Evolutionary conservation across 2,797 vertebrate species (phyloP).

Genomic region (Ctenosaura bakeri): DNA sequence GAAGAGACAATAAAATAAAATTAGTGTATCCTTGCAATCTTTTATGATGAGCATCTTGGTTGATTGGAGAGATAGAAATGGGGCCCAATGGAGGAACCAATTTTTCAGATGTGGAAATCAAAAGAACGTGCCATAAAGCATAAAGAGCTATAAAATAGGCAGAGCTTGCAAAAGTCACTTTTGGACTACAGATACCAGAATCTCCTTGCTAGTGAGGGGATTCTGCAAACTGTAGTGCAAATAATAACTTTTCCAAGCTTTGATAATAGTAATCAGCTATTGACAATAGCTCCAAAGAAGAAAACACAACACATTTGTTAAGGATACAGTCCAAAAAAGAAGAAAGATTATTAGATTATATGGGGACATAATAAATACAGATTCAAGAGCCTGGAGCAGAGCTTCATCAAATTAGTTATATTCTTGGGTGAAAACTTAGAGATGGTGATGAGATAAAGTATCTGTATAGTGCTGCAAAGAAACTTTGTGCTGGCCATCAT

Average conservation of each 20-base stretch:
- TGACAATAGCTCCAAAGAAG: background rate
- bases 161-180: too few species aligned
- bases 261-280: background rate
- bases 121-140: background rate
- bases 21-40: background rate
- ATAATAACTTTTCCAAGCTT: too few species aligned
- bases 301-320: background rate
- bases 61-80: background rate
- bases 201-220: too few species aligned
- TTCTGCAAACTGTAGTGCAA: too few species aligned
- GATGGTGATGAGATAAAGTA: background rate
- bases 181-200: too few species aligned
- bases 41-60: background rate
- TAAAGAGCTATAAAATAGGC: background rate
- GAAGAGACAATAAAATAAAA: background rate
- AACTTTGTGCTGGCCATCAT: background rate
- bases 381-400: background rate
- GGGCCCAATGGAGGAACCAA: background rate
- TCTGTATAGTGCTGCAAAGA: background rate
- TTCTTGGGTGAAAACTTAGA: background rate
- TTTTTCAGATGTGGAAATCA: background rate
- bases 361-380: conserved; percentile 7
- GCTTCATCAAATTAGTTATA: conserved; percentile 14
- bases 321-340: background rate
- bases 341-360: conserved; percentile 18